Conservation (phyloP, 2,888 invertebrate genomes). For the Petrolisthes cinctipes region DNA sequence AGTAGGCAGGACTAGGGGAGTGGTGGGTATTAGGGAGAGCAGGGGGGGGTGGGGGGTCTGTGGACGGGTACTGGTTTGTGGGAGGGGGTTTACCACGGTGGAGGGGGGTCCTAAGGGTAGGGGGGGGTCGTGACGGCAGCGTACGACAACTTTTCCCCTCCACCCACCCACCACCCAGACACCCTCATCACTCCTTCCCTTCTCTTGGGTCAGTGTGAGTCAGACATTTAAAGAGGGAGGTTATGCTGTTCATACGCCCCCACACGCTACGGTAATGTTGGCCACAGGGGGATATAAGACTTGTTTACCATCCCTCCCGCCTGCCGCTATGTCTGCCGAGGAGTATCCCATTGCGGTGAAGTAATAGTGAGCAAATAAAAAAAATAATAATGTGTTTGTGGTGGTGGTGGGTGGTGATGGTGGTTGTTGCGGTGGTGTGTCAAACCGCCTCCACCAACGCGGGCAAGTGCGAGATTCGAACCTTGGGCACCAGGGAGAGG, state of each 20-base stretch:
- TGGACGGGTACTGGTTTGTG: not conserved
- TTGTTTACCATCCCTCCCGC: constrained; percentile 43
- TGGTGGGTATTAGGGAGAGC: not conserved
- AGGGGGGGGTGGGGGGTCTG: not conserved
- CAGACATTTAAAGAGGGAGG: constrained; percentile 32
- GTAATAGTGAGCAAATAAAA: constrained; percentile 41
- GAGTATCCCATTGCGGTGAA: constrained; percentile 47
- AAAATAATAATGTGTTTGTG: constrained; percentile 23
- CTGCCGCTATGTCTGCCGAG: constrained; percentile 53
- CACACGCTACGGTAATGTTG: constrained; percentile 55
- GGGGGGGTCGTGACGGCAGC: constrained; percentile 12
- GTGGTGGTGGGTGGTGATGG: constrained; percentile 41
- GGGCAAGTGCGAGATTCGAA: constrained; percentile 44
- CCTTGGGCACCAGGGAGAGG: constrained; percentile 40
- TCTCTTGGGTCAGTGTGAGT: constrained; percentile 43
- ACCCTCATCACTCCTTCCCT: not conserved
- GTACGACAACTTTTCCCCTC: constrained; percentile 47
- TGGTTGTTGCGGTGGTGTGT: constrained; percentile 27
- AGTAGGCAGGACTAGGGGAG: not conserved
- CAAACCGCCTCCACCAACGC: constrained; percentile 15
- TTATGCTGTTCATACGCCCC: constrained; percentile 40
- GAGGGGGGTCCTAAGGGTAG: constrained; percentile 23
- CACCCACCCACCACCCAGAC: constrained; percentile 22
- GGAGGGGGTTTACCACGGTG: not conserved
- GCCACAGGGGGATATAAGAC: constrained; percentile 43